Evolutionary conservation across 1,140 invertebrate genomes (phyloP).

Genomic region (Neodiprion virginianus): DNA sequence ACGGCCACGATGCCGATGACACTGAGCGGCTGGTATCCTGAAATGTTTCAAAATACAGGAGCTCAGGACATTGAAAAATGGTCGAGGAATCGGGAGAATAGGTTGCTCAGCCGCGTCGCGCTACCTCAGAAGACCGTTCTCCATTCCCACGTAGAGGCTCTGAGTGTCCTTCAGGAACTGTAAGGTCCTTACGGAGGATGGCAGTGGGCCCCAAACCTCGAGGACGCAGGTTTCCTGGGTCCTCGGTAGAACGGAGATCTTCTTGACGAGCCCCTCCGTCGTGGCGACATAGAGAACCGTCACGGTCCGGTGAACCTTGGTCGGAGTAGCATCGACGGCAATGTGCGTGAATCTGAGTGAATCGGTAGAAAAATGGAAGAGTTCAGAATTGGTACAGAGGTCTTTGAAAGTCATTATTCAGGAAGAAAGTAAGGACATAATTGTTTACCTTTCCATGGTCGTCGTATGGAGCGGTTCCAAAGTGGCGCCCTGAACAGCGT

Average conservation of each 20-base stretch:
- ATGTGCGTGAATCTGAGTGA: constrained; percentile 73
- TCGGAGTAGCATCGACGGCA: constrained; percentile 76
- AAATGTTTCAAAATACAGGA: constrained; percentile 25
- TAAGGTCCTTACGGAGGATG: constrained; percentile 71
- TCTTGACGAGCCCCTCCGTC: constrained; percentile 77
- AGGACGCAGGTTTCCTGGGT: constrained; percentile 80
- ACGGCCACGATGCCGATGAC: constrained; percentile 73
- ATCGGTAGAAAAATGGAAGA: constrained; percentile 28
- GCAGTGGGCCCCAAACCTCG: constrained; percentile 81
- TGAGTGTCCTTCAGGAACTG: constrained; percentile 83
- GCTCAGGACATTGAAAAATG: constrained; percentile 59
- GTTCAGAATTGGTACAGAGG: too few species aligned
- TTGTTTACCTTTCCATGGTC: constrained; percentile 67
- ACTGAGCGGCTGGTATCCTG: constrained; percentile 78
- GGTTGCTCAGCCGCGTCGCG: background rate
- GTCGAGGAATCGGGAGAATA: constrained; percentile 55
- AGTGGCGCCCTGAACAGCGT: constrained; percentile 78
- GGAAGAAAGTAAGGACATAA: background rate
- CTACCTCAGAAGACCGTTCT: constrained; percentile 68
- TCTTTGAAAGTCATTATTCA: too few species aligned
- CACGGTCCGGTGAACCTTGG: constrained; percentile 70
- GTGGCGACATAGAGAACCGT: constrained; percentile 84
- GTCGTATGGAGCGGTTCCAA: constrained; percentile 74
- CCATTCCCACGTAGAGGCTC: constrained; percentile 82
- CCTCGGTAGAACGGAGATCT: constrained; percentile 77